phyloP scores from a whole-genome alignment of 2,113 vertebrate genomes.

The Ursus arctos region DNA sequence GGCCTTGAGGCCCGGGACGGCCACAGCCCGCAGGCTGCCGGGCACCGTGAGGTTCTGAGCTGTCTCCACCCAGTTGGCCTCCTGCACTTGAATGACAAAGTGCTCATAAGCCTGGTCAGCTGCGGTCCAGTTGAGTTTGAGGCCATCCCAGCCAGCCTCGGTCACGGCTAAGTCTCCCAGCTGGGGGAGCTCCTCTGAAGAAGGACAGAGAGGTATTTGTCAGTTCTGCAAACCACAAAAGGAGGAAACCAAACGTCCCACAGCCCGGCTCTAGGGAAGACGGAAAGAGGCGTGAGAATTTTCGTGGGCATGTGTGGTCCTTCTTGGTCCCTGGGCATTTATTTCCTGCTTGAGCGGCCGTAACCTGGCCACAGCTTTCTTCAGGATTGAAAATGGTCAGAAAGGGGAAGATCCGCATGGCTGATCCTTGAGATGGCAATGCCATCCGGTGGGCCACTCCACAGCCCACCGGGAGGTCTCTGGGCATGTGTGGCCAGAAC shows the following conservation, averaged over 20 bases:
- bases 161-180: constrained; percentile 91
- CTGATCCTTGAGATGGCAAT: not conserved
- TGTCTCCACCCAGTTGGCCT: constrained; percentile 87
- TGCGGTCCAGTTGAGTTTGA: constrained; percentile 93
- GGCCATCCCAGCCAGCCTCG: constrained; percentile 92
- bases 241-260: not conserved
- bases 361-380: not conserved
- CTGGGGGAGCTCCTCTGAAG: constrained; percentile 93
- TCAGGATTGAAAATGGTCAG: constrained; percentile 8
- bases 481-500: not conserved
- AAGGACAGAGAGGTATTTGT: constrained; percentile 88
- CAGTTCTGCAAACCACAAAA: constrained; percentile 70
- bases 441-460: not conserved
- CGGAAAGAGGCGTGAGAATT: not conserved
- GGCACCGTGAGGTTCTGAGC: constrained; percentile 89
- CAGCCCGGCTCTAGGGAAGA: constrained; percentile 11
- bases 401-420: not conserved
- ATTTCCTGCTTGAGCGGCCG: not conserved
- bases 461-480: not conserved
- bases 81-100: constrained; percentile 94
- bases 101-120: constrained; percentile 88
- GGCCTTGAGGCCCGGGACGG: constrained; percentile 91
- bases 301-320: not conserved
- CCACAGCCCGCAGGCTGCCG: constrained; percentile 84
- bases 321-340: not conserved